Evolutionary conservation across 2,797 vertebrate genomes (phyloP), one percentile per base, ranked within the genome.

Genomic region (Harpagifer antarcticus): DNA sequence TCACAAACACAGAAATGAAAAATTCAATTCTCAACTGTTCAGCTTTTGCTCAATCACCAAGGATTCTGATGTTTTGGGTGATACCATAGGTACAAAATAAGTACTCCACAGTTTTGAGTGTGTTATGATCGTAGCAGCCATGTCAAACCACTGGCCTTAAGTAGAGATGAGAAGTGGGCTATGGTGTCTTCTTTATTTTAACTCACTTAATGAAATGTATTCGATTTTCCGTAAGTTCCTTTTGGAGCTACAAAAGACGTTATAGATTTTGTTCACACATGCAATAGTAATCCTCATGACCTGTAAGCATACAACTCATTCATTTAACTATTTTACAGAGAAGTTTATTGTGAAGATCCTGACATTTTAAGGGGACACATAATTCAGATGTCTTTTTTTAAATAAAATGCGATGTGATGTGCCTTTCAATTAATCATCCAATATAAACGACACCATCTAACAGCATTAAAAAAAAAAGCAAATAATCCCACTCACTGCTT

Each of bases 341-440:
- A 48, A 3, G 8, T 69, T 5, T 17, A 7, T 68, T 5, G 50
- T 12, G 9, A 23, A 52, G 13, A 37, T 43, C 9, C 2, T 3
- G 17, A 40, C 23, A 3, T 37, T 23, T 63, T 23, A 20, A 19
- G 60, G 56, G 44, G 55, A 59, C 55, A 68, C 47, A 68, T 49
- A 68, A 72, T 66, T 69, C 44, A 78, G 58, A 65, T 44, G 49
- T 16, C 33, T 66, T 67, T 63, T 9, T 48, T 23, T 68, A 79
- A 73, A 77, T 68, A 17, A 75, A 62, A 70, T 74, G 48, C 19
- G 33, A 76, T 45, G 17, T 56, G 31, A 62, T 16, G 23, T 67
- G 68, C 44, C 27, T 56, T 68, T 78, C 33, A 31, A 13, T 49
- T 59, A 59, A 20, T 54, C 10, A 1, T 66, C 54, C 63, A 47